Base-by-base conservation (phyloP, 2,113 vertebrate species). In the Capreolus pygargus region DNA sequence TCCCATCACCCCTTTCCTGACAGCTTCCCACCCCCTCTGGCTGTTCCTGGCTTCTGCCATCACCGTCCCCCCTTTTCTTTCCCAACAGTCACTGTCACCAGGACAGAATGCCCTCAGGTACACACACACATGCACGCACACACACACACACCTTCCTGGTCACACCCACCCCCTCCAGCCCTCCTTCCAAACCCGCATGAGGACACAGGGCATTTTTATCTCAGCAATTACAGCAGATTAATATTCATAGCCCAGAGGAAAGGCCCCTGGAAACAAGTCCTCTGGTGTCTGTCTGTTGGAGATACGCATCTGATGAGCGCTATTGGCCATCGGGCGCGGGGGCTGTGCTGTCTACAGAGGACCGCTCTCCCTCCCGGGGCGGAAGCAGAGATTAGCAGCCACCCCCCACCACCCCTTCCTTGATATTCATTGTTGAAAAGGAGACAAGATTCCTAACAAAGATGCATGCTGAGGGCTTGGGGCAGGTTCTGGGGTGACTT, bases 141-240 rank as follows among this genome's bases (percentile, higher is more conserved):
- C 13, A 6, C 27, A 14, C 3, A 4, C 55, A 19, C 6, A 0
- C 52, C n/a, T 33, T n/a, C 25, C 1, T 1, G 30, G 52, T 27
- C 76, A 17, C 60, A 0, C n/a, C 60, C 16, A 1, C 61, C 33
- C 1, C 64, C 84, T 11, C 57, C 43, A 11, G 0, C 16, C 5
- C 27, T 16, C 55, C 23, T 30, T 11, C 50, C 21, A 58, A 9
- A 82, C 54, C 23, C 47, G 5, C 16, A 52, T 1, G 21, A 16
- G 15, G 19, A 47, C 60, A 5, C 36, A 3, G 14, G 30, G 78
- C 81, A 78, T 94, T 67, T 67, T 79, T 79, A 84, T 92, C 97
- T 85, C n/a, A 6, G 86, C 92, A 97, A 89, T 95, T 97, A 94
- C 81, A 90, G 85, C 13, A 3, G 55, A 95, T 96, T 97, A 96